Evolutionary conservation across 2,113 vertebrate genomes (phyloP), one percentile per base, ranked within the genome.

Genomic region (Ophthalmolycus amberensis): DNA sequence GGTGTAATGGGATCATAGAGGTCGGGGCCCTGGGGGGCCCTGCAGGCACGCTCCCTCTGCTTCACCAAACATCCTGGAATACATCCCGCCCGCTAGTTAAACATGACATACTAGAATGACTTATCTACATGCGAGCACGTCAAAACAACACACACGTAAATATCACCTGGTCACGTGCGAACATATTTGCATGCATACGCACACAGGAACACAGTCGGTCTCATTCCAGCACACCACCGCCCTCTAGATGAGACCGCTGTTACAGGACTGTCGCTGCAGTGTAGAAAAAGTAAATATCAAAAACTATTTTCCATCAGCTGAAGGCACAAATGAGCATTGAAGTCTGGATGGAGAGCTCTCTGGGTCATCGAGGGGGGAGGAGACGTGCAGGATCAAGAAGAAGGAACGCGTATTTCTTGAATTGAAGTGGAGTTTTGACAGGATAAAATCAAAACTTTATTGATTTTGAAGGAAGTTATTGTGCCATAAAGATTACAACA

Each of bases 1-100:
- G 62, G 66, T 88, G 79, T 88, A 86, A 88, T 91, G 80, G 88
- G 82, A 90, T 86, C 90, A 85, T 48, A 72, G 76, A 81, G 77
- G 74, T 83, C 60, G 1, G 15, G 68, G 60, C 81, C 79, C 85
- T 37, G 29, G 84, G 83, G 86, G 60, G 66, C 42, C 76, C 42
- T 50, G 72, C 62, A 82, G 79, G 58, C 88, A 91, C 71, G 81
- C 76, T 46, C 78, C 3, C 32, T 52, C 88, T 65, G 76, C 83
- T 83, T 86, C 82, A 69, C 81, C 86, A 91, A 91, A 91, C 83
- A 91, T 2, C 20, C 44, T 32, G 3, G 15, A 77, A 77, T 10
- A 59, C 44, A 80, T 73, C 86, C 63, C 22, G 46, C 79, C 62
- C 4, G 0, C 85, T 88, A 16, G 79, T 87, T 86, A 81, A 88